phyloP scores from a whole-genome alignment of 2,797 vertebrate species.

The Propithecus deckenii region DNA sequence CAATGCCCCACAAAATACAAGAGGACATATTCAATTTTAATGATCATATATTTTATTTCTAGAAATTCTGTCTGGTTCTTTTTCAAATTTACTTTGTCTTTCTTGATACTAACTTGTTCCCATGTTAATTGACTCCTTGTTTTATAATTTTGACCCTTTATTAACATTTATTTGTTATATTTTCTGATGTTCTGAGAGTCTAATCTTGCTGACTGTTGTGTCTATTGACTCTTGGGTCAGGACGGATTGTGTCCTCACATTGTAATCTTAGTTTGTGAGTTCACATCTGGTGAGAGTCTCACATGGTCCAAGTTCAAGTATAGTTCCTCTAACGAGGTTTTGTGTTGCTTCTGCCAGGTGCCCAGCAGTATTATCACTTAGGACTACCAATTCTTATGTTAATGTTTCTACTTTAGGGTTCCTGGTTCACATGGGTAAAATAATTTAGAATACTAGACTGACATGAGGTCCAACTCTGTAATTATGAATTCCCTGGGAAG shows the following conservation, averaged over 20 bases:
- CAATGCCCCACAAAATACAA: background rate
- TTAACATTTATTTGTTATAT: background rate
- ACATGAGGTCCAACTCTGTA: background rate
- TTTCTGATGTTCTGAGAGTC: background rate
- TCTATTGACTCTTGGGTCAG: background rate
- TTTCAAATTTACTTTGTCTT: background rate
- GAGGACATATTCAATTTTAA: background rate
- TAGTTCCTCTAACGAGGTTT: background rate
- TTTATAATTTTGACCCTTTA: background rate
- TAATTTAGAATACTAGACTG: background rate
- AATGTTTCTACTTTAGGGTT: background rate
- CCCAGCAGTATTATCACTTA: background rate
- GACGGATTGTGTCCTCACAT: background rate
- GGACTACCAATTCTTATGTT: background rate
- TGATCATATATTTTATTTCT: background rate
- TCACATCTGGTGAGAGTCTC: background rate
- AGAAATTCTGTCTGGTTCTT: background rate
- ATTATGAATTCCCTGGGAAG: background rate
- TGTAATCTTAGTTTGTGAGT: background rate
- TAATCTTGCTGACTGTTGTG: background rate
- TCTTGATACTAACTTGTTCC: no score
- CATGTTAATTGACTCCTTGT: background rate
- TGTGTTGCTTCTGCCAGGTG: background rate
- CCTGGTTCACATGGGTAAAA: background rate
- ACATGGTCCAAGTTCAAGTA: background rate